Evolutionary conservation across 2,797 vertebrate genomes (phyloP), one percentile per base, ranked within the genome.

Genomic region (Melanotaenia parkinsoni): DNA sequence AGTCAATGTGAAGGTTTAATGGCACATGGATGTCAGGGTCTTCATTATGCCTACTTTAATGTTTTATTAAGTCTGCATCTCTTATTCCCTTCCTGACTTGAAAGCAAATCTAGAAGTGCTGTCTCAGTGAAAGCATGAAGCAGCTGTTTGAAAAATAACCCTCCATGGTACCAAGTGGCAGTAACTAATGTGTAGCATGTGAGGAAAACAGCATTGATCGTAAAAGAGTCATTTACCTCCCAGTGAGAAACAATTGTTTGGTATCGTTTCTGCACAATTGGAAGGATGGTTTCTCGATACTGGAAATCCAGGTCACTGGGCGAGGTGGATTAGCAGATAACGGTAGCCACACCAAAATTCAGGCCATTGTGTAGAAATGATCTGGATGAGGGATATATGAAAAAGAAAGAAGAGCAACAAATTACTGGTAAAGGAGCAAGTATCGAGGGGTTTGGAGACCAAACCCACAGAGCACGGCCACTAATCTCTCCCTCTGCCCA

Each of bases 171-270:
- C 63, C 76, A 82, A 88, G 87, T 87, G 82, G 77, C 85, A 88
- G 79, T 76, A 86, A 92, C 75, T 85, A 90, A 92, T 88, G 88
- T 77, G 77, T 82, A 1, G 16, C 69, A 70, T 83, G 76, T 70
- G 81, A 83, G 76, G 72, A 79, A 83, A 91, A 86, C 65, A 71
- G 61, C 82, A 91, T 88, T 88, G 88, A 93, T 92, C 84, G 79
- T 50, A 65, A 85, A 85, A 72, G 79, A 85, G 80, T 84, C 70
- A 85, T 90, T 92, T 87, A 85, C 81, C 85, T 72, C 88, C 81
- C 57, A 84, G 78, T 70, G 86, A 88, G 87, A 81, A 74, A 80
- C 66, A 59, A 89, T 92, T 86, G 90, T 90, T 69, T 75, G 74
- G 71, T 61, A 68, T 69, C 80, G 77, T 88, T 76, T 83, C 77